These are phyloP conservation scores for Mionectes macconnelli DNA, from an alignment of 2,113 vertebrate genomes.

Conservation along the genomic window DNA sequence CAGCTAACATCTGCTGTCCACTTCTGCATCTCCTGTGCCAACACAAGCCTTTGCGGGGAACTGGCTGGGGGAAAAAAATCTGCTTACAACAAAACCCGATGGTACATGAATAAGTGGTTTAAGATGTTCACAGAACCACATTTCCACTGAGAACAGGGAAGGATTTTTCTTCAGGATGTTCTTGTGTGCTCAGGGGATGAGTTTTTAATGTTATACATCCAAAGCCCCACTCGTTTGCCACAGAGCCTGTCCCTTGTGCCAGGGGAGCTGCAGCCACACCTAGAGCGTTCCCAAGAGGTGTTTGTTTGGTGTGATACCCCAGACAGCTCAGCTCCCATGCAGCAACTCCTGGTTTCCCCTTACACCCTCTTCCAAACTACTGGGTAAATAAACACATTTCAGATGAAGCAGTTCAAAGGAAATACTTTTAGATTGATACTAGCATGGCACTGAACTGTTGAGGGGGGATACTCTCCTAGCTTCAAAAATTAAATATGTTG, in stretches of 20 bases:
- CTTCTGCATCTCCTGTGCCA: background rate
- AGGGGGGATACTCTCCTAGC: background rate
- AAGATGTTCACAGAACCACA: background rate
- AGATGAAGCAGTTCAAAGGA: background rate
- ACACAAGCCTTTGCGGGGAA: background rate
- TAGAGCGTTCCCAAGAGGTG: background rate
- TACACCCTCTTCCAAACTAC: background rate
- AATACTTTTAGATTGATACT: background rate
- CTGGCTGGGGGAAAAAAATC: background rate
- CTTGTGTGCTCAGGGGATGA: background rate
- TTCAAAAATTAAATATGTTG: background rate
- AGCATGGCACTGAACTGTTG: background rate
- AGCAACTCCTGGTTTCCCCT: background rate
- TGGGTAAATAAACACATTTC: background rate
- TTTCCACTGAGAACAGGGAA: background rate
- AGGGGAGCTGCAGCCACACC: background rate
- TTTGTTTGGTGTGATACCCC: rapidly evolving
- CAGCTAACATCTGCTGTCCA: background rate
- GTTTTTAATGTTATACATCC: background rate
- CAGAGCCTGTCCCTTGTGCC: background rate
- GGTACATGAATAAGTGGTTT: background rate
- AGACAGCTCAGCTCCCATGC: background rate
- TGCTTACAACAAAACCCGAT: background rate
- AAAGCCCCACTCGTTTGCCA: background rate
- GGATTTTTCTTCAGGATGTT: background rate